Base-by-base conservation (phyloP, 2,113 vertebrate species). In the Xenopus laevis region DNA sequence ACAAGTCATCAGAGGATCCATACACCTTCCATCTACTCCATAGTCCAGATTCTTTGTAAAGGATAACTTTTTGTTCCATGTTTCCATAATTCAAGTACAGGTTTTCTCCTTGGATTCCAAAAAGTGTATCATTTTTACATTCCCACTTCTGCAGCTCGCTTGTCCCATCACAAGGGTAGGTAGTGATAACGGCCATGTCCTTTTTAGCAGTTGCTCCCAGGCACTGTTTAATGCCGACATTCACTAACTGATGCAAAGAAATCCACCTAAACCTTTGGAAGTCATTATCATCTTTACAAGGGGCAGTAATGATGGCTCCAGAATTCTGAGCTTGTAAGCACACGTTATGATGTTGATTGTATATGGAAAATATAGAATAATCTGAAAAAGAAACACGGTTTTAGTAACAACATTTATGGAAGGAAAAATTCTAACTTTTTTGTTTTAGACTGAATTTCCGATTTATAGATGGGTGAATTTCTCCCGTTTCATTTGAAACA, bases 1-100 rank as follows among this genome's bases (percentile, higher is more conserved):
- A 97, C 70, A 98, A 79, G 79, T 98, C 92, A 2, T 87, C 85
- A 44, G 71, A 82, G 44, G 91, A 94, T 71, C 94, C 94, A 30
- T 92, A 95, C 78, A 96, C 81, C 78, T 85, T 94, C 95, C 97
- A 96, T 77, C 87, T 90, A 84, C 97, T 99, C 96, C 96, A 98
- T 0, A 64, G 0, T 7, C 95, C 95, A 0, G 89, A 86, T 53
- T 95, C 95, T 69, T 91, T 86, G 84, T 91, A 96, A 67, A 99
- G 83, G 90, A 98, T 92, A 67, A 99, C 59, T 82, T 83, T 93
- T 83, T 97, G 94, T 52, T 95, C 89, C 71, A 12, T 84, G 78
- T 98, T 95, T 50, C 96, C 96, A 80, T 95, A 98, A 84, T 98
- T 98, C 79, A 99, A 88, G 83, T 89, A 90, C 44, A 98, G 81